Base-by-base conservation (phyloP, 2,888 invertebrate genomes). In the Zygothrica quintamaculata region DNA sequence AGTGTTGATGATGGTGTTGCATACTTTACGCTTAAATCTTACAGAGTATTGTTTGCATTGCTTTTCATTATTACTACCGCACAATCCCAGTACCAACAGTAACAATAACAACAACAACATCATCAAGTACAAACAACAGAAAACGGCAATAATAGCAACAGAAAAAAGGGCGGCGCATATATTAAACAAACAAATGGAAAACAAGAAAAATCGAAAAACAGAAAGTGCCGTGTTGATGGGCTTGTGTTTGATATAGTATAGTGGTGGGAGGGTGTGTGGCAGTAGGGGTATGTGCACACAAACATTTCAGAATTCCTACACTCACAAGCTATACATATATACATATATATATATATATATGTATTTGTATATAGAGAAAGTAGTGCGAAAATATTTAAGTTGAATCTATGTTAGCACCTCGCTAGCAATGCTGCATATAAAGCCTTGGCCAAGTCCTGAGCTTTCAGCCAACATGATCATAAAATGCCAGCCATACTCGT, bases 371-470 rank as follows among this genome's bases (percentile, higher is more conserved):
- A 8, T 26, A 34, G 4, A n/a, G n/a, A 22, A 79, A 81, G 64
- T 75, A 60, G 75, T 73, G 70, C 62, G 58, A 77, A n/a, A 75
- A 77, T 75, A 70, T 81, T 77, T 64, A 67, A 61, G 50, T 43
- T 13, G 42, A 77, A 77, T 75, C 77, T 70, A 73, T 80, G 77
- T 77, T 79, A 78, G 74, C 76, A 69, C 55, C 59, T 53, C 44
- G 46, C 40, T 51, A 47, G 26, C 25, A 31, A 13, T 31, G 31
- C 16, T 47, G 60, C 55, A 65, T 61, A 68, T 65, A 60, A 58
- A 52, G 59, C 43, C 47, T 13, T 55, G 31, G n/a, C n/a, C 15
- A 11, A 11, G 15, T 22, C 26, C 46, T 7, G 8, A 37, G 13
- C 3, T 36, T 25, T 44, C 33, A 22, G 29, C 7, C 42, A 34